Conservation (phyloP, 2,888 invertebrate species). For the Phaedon cochleariae region DNA sequence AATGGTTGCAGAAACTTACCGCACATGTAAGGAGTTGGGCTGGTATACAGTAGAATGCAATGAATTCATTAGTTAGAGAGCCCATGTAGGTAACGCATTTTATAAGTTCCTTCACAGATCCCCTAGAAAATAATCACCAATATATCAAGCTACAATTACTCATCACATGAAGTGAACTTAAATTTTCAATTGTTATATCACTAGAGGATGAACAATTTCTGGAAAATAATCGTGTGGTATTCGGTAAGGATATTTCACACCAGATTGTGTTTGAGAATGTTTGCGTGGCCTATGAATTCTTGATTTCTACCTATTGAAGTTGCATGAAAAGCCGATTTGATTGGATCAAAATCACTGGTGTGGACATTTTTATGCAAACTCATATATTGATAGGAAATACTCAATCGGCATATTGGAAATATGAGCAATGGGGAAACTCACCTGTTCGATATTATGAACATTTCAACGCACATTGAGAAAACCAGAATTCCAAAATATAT, state of each 20-base stretch:
- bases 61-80: neutral
- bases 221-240: no score
- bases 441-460: slow-evolving; percentile 11
- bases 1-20: no score
- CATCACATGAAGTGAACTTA: neutral
- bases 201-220: no score
- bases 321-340: no score
- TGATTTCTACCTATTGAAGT: no score
- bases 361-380: no score
- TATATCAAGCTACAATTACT: neutral
- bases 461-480: slow-evolving; percentile 14
- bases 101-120: neutral
- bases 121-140: neutral
- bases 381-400: no score
- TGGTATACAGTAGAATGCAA: slow-evolving; percentile 7
- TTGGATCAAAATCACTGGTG: no score
- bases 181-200: neutral
- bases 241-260: no score
- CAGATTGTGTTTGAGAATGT: no score
- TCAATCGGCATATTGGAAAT: neutral
- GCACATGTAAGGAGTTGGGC: neutral
- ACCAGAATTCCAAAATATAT: slow-evolving; percentile 1
- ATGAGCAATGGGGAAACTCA: neutral
- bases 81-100: neutral
- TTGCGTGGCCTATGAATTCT: no score